These are phyloP conservation scores for Centropus unirufus DNA, from an alignment of 2,113 vertebrate species.

Conservation along the genomic window DNA sequence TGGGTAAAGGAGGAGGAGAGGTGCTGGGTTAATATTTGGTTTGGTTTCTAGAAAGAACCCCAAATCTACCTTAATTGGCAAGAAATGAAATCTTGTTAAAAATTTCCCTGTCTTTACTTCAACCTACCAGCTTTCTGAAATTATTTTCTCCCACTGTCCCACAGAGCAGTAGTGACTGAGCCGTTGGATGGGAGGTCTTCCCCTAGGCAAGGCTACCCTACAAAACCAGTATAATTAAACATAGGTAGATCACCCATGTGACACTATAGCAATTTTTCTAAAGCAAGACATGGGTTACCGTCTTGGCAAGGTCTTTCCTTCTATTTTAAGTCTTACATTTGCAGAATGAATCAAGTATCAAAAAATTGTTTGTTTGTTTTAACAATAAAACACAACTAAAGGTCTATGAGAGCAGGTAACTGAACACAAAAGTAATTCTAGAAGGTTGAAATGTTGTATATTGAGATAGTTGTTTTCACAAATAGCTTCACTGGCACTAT, in stretches of 20 bases:
- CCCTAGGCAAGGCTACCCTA: neutral
- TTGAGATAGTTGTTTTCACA: neutral
- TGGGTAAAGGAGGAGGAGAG: neutral
- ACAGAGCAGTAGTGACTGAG: neutral
- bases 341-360: neutral
- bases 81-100: neutral
- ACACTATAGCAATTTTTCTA: neutral
- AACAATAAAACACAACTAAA: neutral
- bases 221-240: neutral
- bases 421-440: neutral
- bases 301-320: neutral
- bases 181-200: neutral
- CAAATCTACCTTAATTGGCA: neutral
- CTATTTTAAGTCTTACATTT: neutral
- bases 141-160: neutral
- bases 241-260: neutral
- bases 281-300: neutral
- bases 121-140: neutral
- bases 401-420: neutral
- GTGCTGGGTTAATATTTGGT: neutral
- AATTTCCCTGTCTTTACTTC: neutral
- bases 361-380: neutral
- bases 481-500: neutral
- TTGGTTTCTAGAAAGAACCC: neutral
- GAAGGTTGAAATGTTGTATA: neutral